Percentiles rank a stretch among this genome's conserved stretches.
Evolutionary conservation across 2,888 invertebrate genomes (phyloP).

Genomic region (Lasioglossum villosulum): DNA sequence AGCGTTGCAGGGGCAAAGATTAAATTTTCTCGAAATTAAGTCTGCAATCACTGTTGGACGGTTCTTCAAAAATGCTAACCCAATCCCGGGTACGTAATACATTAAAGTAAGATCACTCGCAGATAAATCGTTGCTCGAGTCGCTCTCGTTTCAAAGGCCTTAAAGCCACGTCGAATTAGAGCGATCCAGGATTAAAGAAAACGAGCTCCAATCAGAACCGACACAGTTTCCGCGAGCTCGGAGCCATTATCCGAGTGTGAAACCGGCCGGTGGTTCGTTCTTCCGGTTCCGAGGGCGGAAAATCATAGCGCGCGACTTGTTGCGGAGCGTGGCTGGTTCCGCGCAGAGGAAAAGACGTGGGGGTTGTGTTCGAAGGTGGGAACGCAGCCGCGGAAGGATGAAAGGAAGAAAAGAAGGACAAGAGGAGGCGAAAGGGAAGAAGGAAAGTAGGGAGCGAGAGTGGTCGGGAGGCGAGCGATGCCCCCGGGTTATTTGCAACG

Average conservation of each 20-base stretch:
- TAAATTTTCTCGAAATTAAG: neutral
- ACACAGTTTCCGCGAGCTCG: neutral
- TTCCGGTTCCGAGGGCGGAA: slow-evolving; percentile 5
- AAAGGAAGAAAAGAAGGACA: slow-evolving; percentile 4
- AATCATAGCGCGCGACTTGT: slow-evolving; percentile 17
- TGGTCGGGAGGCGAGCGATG: slow-evolving; percentile 25
- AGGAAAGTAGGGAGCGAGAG: neutral
- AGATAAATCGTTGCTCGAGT: neutral
- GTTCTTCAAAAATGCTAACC: neutral
- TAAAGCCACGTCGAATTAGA: neutral
- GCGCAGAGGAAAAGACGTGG: neutral
- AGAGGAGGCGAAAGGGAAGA: neutral
- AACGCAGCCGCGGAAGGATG: neutral
- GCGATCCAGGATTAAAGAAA: slow-evolving; percentile 1
- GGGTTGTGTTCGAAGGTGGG: neutral
- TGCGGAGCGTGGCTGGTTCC: neutral
- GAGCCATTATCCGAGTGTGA: neutral
- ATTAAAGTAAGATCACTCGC: neutral
- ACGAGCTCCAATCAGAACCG: neutral
- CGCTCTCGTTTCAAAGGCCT: neutral
- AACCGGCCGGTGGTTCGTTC: neutral
- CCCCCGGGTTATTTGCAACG: slow-evolving; percentile 56
- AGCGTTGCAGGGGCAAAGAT: too few species aligned
- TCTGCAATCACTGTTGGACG: neutral
- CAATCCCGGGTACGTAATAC: neutral